Percentiles rank a stretch among this genome's conserved stretches.
Evolutionary conservation across 2,888 invertebrate genomes (phyloP).

Genomic region (Sarcophaga caerulescens): DNA sequence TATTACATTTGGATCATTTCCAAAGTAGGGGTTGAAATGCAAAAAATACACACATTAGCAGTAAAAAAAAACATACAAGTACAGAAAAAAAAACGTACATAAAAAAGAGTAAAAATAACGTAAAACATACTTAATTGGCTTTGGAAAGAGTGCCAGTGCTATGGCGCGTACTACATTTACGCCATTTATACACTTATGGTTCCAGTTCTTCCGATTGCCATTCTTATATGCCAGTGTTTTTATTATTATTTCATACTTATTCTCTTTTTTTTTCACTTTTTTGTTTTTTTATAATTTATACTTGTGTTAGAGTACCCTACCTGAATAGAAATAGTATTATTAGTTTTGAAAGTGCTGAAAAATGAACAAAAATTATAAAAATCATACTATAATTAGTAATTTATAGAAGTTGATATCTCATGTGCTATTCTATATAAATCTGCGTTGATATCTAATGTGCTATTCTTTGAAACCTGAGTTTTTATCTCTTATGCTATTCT

Average conservation of each 20-base stretch:
- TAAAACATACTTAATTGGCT: slow-evolving; percentile 61
- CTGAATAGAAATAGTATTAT: background rate
- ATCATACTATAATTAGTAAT: background rate
- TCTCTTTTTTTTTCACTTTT: background rate
- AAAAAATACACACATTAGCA: background rate
- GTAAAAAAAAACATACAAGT: slow-evolving; percentile 13
- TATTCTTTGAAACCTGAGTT: too few relatives aligned
- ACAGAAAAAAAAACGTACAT: background rate
- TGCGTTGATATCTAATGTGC: too few relatives aligned
- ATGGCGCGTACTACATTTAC: slow-evolving; percentile 65
- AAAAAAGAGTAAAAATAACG: slow-evolving; percentile 31
- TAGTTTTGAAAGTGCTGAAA: background rate
- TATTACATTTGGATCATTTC: slow-evolving; percentile 52
- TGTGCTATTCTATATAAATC: too few relatives aligned
- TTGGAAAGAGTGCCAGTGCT: slow-evolving; percentile 56
- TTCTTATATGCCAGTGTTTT: slow-evolving; percentile 35
- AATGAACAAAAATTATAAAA: background rate
- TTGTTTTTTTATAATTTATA: slow-evolving; percentile 37
- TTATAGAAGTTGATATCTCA: too few relatives aligned
- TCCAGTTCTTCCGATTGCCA: slow-evolving; percentile 64
- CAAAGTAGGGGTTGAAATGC: slow-evolving; percentile 52
- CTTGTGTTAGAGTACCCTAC: slow-evolving; percentile 38
- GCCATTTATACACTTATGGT: slow-evolving; percentile 65
- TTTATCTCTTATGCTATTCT: too few relatives aligned
- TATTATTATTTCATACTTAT: background rate